phyloP scores from a whole-genome alignment of 2,888 invertebrate genomes.

The Ornithoptera alexandrae region DNA sequence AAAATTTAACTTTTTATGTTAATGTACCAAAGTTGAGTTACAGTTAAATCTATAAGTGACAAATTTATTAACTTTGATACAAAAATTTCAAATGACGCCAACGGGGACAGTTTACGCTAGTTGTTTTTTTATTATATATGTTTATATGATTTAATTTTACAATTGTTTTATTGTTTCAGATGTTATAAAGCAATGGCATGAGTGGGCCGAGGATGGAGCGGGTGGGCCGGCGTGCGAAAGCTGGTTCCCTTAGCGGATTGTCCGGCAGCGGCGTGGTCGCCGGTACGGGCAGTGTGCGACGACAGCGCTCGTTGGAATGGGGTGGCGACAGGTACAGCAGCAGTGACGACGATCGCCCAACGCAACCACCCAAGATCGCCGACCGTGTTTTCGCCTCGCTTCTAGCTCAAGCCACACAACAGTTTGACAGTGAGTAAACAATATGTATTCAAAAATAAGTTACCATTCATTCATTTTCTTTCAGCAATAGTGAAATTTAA shows the following conservation, averaged over 20 bases:
- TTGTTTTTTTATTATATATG: no score
- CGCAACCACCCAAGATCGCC: slow-evolving; percentile 72
- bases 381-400: slow-evolving; percentile 77
- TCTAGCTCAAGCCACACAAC: slow-evolving; percentile 77
- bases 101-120: no score
- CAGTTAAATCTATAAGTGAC: no score
- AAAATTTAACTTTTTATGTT: no score
- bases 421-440: slow-evolving; percentile 68
- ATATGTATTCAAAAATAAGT: background rate
- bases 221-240: slow-evolving; percentile 68
- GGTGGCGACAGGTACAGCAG: slow-evolving; percentile 80
- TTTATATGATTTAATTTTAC: no score
- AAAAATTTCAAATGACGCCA: no score
- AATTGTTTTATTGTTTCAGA: slow-evolving; percentile 46
- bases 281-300: slow-evolving; percentile 58
- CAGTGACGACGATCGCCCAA: slow-evolving; percentile 76
- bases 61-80: no score
- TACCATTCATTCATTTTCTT: no score
- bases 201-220: slow-evolving; percentile 67
- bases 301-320: slow-evolving; percentile 81
- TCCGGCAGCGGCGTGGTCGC: slow-evolving; percentile 48
- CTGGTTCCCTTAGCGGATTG: slow-evolving; percentile 70
- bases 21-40: no score
- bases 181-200: slow-evolving; percentile 62
- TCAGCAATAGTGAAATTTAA: no score